Conservation (phyloP, 2,113 vertebrate genomes). For the Eudorcas thomsonii region DNA sequence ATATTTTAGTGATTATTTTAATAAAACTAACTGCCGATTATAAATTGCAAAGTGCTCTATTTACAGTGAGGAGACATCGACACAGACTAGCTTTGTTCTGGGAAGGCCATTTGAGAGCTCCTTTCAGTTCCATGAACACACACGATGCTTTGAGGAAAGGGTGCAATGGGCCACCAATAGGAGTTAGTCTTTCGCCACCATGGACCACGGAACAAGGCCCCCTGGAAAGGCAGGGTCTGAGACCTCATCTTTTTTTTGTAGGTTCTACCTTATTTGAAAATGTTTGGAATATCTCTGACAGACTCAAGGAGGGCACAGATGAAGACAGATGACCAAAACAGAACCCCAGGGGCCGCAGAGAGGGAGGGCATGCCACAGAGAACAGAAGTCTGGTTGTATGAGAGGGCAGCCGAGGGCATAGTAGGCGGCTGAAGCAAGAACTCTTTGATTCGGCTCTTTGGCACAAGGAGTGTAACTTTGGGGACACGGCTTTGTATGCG, state of each 20-base stretch:
- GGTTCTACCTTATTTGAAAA: neutral
- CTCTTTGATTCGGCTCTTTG: neutral
- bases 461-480: neutral
- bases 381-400: neutral
- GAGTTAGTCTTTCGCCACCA: too few species aligned
- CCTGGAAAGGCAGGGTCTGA: neutral
- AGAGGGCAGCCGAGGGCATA: neutral
- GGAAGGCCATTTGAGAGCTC: neutral
- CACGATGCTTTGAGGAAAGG: neutral
- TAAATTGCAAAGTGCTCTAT: neutral
- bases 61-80: neutral
- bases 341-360: neutral
- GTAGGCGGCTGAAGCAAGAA: neutral
- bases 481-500: neutral
- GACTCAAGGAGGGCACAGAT: neutral
- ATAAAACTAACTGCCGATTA: neutral
- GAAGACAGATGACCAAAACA: neutral
- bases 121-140: neutral
- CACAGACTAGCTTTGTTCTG: neutral
- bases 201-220: neutral
- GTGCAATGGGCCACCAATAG: fast-evolving
- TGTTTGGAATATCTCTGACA: neutral
- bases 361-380: neutral
- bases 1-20: neutral
- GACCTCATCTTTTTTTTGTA: neutral